Base-by-base conservation (phyloP, 2,113 vertebrate genomes). In the Tachysurus vachellii region DNA sequence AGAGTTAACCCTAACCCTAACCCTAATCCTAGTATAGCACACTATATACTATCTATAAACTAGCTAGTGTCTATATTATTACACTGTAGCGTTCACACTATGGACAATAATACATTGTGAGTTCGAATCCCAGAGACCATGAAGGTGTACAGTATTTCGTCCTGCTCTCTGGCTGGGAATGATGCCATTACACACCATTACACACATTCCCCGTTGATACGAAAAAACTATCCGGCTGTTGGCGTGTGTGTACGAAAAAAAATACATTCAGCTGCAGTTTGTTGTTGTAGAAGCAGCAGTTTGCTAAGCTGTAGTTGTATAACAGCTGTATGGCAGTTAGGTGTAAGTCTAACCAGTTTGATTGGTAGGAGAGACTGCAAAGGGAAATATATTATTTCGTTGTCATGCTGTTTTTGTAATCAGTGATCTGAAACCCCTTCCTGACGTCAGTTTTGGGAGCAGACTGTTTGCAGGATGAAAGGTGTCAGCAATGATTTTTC, bases 381-480 rank as follows among this genome's bases (percentile, higher is more conserved):
- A 56, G 19, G 54, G 54, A 80, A 80, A 57, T 28, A 80, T 19
- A 80, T 17, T 4, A 36, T 80, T 21, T 28, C 4, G 54, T 19
- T 57, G 53, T 80, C 50, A 28, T 57, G 53, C 54, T 80, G 53
- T 56, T 80, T 80, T 31, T 80, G 77, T 80, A 80, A 80, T 59
- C 77, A 80, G 77, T 80, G 77, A 79, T 57, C 28, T 59, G 28
- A 80, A 80, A 59, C 77, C 36, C 77, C 54, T 57, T 80, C 54
- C 77, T 80, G 77, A 59, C 28, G 77, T 59, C 54, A 57, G 77
- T 36, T 80, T 31, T 80, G 36, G 28, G 54, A 80, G 54, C 77
- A 36, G 17, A 42, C 28, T 57, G 16, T 59, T 59, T 59, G 54
- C 77, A 80, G 77, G 53, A 31, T 57, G 77, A 80, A 14, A 80